Conservation (phyloP, 2,113 vertebrate genomes). For the Cervus canadensis region DNA sequence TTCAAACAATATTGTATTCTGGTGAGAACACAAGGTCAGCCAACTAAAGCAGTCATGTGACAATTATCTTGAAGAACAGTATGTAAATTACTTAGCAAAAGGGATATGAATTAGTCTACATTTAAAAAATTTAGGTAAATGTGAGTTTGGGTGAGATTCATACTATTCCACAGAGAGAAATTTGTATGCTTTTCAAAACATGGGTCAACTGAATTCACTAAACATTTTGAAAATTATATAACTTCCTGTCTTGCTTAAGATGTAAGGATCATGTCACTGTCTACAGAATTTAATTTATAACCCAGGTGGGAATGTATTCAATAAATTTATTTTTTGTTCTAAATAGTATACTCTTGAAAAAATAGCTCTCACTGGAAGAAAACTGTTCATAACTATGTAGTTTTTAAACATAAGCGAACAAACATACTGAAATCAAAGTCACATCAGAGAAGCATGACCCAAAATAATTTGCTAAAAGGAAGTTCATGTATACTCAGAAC, state of each 20-base stretch:
- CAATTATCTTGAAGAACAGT: neutral
- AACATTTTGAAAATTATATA: neutral
- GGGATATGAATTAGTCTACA: neutral
- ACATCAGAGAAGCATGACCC: conserved; percentile 34
- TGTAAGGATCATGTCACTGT: neutral
- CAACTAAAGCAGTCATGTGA: neutral
- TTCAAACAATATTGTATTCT: neutral
- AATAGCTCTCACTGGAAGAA: neutral
- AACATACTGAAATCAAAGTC: conserved; percentile 53
- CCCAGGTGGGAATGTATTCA: neutral
- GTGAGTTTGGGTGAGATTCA: neutral
- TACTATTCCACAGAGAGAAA: neutral
- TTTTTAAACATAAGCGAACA: conserved; percentile 27
- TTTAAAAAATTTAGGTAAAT: neutral
- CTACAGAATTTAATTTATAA: neutral
- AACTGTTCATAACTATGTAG: neutral
- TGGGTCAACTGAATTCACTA: neutral
- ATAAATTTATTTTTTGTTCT: neutral
- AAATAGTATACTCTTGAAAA: neutral
- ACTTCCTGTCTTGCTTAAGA: neutral
- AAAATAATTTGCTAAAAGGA: conserved; percentile 29
- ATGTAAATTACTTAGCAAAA: neutral
- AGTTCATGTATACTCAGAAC: neutral
- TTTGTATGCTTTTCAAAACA: neutral
- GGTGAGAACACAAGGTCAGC: neutral